These are phyloP conservation scores for Hoplodrina blanda DNA, from an alignment of 2,888 invertebrate species.

Conservation along the genomic window DNA sequence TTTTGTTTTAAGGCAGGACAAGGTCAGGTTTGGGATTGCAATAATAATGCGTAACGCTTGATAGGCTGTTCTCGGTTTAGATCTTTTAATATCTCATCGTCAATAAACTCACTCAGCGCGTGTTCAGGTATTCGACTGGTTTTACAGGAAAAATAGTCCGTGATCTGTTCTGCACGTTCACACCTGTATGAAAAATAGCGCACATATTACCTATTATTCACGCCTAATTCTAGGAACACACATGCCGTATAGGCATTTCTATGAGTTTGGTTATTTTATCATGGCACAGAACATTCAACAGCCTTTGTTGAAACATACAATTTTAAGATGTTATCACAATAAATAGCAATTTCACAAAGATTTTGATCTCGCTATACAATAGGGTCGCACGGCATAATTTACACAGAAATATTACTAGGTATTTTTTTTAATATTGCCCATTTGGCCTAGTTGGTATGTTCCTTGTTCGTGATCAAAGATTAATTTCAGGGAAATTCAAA, in stretches of 20 bases:
- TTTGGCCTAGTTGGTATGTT: conserved; percentile 47
- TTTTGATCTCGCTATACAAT: conserved; percentile 58
- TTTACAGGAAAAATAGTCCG: conserved; percentile 8
- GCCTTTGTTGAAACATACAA: conserved; percentile 39
- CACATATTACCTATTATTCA: conserved; percentile 27
- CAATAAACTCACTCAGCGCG: conserved; percentile 13
- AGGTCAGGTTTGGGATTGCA: conserved; percentile 17
- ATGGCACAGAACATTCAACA: conserved; percentile 27
- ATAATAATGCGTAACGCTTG: conserved; percentile 8
- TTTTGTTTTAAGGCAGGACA: conserved; percentile 29
- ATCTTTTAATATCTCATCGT: conserved; percentile 22
- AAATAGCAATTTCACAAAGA: conserved; percentile 56
- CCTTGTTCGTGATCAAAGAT: conserved; percentile 53
- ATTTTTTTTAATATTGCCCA: conserved; percentile 51
- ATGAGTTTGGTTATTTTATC: conserved; percentile 33
- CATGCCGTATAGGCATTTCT: conserved; percentile 2
- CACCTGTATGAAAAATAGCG: conserved; percentile 32
- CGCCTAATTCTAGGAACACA: conserved; percentile 26
- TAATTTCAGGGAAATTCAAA: conserved; percentile 35
- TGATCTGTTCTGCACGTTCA: conserved; percentile 26
- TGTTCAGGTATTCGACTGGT: neutral
- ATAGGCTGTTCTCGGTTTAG: conserved; percentile 9
- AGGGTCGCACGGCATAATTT: conserved; percentile 59
- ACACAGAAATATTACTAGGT: conserved; percentile 32
- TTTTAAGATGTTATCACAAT: conserved; percentile 53